Evolutionary conservation across 2,888 invertebrate genomes (phyloP).

Genomic region (Augiades crinisus): DNA sequence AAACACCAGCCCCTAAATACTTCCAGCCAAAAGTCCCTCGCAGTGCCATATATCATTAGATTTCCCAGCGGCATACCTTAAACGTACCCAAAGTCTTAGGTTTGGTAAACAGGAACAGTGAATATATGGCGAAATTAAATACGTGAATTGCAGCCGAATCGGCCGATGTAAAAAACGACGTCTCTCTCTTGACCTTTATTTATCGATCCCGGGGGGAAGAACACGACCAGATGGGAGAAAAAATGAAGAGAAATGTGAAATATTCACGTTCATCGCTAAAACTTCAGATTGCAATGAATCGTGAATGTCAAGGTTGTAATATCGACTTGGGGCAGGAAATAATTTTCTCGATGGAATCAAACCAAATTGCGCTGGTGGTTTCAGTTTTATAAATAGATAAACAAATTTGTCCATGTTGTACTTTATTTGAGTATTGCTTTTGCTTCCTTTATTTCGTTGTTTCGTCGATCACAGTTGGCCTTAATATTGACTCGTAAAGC

Average conservation of each 20-base stretch:
- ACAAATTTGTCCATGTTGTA: too few species aligned
- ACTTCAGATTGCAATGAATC: not conserved
- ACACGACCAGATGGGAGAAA: not conserved
- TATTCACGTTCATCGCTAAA: not conserved
- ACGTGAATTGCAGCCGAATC: slow-evolving; percentile 72
- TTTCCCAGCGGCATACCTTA: slow-evolving; percentile 37
- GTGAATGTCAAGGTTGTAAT: not conserved
- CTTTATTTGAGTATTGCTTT: too few species aligned
- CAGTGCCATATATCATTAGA: slow-evolving; percentile 36
- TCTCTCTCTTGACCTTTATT: slow-evolving; percentile 47
- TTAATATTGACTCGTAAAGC: too few species aligned
- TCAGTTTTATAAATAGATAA: not conserved
- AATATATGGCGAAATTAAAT: slow-evolving; percentile 69
- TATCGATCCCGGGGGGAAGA: slow-evolving; percentile 45
- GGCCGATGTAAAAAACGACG: slow-evolving; percentile 38
- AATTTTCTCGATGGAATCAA: not conserved
- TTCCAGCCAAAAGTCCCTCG: slow-evolving; percentile 11
- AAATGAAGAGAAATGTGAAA: not conserved
- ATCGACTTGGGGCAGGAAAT: not conserved
- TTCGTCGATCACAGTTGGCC: too few species aligned
- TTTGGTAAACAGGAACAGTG: slow-evolving; percentile 27
- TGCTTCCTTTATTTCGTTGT: too few species aligned
- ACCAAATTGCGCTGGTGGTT: not conserved
- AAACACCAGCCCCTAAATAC: slow-evolving; percentile 14
- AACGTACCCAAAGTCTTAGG: slow-evolving; percentile 19